Conservation (phyloP, 2,888 invertebrate genomes). For the Lysandra bellargus region DNA sequence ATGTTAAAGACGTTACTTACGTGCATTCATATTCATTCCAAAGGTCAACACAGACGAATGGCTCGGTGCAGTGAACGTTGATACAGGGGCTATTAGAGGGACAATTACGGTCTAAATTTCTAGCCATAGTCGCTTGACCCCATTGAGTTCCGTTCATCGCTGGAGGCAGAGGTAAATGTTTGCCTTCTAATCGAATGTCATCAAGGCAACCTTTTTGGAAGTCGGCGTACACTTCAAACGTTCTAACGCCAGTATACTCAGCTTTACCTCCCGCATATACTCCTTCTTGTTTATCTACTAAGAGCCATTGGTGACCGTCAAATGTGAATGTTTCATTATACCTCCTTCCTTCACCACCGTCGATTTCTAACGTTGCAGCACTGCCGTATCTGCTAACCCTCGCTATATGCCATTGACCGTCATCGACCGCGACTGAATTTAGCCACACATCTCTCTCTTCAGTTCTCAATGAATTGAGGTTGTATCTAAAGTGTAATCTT, state of each 20-base stretch:
- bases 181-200: slow-evolving; percentile 92
- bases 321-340: slow-evolving; percentile 96
- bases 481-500: slow-evolving; percentile 93
- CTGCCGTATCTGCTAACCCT: slow-evolving; percentile 95
- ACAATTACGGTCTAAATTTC: slow-evolving; percentile 95
- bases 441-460: slow-evolving; percentile 95
- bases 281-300: slow-evolving; percentile 96
- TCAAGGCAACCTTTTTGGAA: slow-evolving; percentile 93
- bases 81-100: slow-evolving; percentile 97
- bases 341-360: slow-evolving; percentile 96
- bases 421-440: slow-evolving; percentile 93
- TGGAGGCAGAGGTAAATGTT: slow-evolving; percentile 95
- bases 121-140: slow-evolving; percentile 97
- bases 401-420: slow-evolving; percentile 98
- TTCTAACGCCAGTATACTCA: slow-evolving; percentile 95
- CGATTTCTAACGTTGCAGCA: slow-evolving; percentile 94
- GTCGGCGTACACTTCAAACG: slow-evolving; percentile 96
- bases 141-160: slow-evolving; percentile 97
- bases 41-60: slow-evolving; percentile 96
- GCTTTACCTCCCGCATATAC: slow-evolving; percentile 98
- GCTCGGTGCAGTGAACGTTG: slow-evolving; percentile 95
- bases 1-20: slow-evolving; percentile 83
- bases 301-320: slow-evolving; percentile 93
- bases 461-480: slow-evolving; percentile 93
- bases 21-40: slow-evolving; percentile 99